A percentile compares a stretch with the other conserved stretches of the same genome.
phyloP scores from a whole-genome alignment of 2,113 vertebrate species.

The Athene cunicularia region DNA sequence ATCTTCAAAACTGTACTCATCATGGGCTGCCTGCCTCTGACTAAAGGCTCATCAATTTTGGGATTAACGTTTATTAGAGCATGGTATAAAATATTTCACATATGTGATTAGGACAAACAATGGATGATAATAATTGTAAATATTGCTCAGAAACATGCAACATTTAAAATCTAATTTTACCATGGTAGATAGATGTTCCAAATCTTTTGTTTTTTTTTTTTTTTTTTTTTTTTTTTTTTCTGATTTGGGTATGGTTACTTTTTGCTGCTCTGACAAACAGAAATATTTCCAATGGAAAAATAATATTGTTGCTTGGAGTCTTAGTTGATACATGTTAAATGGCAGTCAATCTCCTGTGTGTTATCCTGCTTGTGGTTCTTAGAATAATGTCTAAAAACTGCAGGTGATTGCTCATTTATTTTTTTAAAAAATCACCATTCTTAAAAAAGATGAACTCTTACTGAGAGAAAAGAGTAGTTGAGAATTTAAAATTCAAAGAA shows the following conservation, averaged over 20 bases:
- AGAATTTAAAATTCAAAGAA: conserved; percentile 20
- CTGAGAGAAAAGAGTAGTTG: background rate
- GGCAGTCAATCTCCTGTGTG: background rate
- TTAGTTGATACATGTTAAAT: background rate
- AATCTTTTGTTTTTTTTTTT: background rate
- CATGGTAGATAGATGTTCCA: background rate
- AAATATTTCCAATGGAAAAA: background rate
- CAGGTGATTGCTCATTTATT: background rate
- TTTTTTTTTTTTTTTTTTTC: background rate
- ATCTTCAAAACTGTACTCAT: background rate
- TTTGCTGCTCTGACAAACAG: background rate
- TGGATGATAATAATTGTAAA: background rate
- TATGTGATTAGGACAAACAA: background rate
- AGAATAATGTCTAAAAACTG: background rate
- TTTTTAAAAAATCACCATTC: background rate
- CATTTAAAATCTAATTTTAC: background rate
- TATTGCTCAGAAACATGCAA: background rate
- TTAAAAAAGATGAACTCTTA: conserved; percentile 13
- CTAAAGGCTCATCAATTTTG: background rate
- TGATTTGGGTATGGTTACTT: background rate
- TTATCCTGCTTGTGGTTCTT: background rate
- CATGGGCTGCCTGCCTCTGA: background rate
- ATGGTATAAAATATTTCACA: background rate
- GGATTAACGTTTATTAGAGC: background rate
- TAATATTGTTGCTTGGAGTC: background rate